Conservation (phyloP, 2,113 vertebrate genomes). For the Galeopterus variegatus region DNA sequence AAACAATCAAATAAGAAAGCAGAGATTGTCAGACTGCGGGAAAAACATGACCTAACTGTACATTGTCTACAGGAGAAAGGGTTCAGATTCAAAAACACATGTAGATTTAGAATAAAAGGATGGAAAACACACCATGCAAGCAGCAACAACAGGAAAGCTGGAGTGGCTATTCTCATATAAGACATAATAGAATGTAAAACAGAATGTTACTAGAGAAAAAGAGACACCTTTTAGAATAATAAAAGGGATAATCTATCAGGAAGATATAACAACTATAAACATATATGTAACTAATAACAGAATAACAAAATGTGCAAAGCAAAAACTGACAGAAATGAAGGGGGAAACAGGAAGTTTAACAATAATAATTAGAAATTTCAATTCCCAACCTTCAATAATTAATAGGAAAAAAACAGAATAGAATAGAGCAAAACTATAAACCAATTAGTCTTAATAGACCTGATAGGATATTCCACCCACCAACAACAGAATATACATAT, state of each 20-base stretch:
- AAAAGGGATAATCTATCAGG: not conserved
- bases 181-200: not conserved
- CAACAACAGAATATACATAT: not conserved
- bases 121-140: not conserved
- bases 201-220: not conserved
- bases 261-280: not conserved
- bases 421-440: not conserved
- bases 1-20: not conserved
- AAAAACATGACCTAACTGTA: not conserved
- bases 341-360: not conserved
- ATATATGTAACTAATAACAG: not conserved
- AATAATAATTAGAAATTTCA: not conserved
- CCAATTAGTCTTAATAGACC: not conserved
- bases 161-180: not conserved
- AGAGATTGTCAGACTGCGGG: not conserved
- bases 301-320: not conserved
- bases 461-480: not conserved
- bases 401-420: not conserved
- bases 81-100: not conserved
- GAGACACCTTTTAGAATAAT: not conserved
- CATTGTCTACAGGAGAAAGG: not conserved
- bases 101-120: not conserved
- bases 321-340: not conserved
- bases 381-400: not conserved
- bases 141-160: not conserved